A percentile compares a stretch with the other conserved stretches of the same genome.
Evolutionary conservation across 2,888 invertebrate species (phyloP).

Genomic region (Aspidiotus rigidus): DNA sequence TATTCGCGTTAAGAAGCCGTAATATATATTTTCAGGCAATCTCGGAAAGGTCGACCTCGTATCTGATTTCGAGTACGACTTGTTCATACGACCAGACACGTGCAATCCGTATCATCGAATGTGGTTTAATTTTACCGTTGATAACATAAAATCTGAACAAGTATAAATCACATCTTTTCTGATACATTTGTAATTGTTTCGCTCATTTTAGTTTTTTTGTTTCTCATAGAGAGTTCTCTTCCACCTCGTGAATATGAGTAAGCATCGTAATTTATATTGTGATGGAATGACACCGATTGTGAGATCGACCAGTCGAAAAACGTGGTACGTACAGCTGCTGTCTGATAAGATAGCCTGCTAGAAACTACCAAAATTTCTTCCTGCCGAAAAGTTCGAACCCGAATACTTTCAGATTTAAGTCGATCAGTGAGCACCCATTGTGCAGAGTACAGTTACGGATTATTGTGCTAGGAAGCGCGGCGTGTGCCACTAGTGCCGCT

Average conservation of each 20-base stretch:
- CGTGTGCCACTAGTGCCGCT: no score
- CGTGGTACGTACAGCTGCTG: slow-evolving; percentile 60
- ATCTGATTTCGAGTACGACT: slow-evolving; percentile 89
- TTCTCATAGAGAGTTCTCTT: slow-evolving; percentile 80
- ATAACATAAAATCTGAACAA: slow-evolving; percentile 88
- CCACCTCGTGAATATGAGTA: slow-evolving; percentile 93
- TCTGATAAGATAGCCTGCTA: no score
- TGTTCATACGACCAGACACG: slow-evolving; percentile 91
- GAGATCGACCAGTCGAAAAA: slow-evolving; percentile 77
- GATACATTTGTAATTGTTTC: neutral
- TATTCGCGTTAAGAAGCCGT: neutral
- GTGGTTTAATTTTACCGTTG: slow-evolving; percentile 98
- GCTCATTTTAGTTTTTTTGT: neutral
- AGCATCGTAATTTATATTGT: slow-evolving; percentile 77
- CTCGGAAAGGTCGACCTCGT: slow-evolving; percentile 89
- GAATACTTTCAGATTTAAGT: no score
- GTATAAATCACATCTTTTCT: slow-evolving; percentile 44
- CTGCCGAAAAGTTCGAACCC: no score
- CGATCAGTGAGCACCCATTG: no score
- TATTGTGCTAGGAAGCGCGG: no score
- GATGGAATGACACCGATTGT: slow-evolving; percentile 89
- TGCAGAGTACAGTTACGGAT: no score
- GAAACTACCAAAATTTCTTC: no score
- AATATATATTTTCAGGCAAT: slow-evolving; percentile 50
- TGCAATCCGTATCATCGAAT: slow-evolving; percentile 85